These are phyloP conservation scores for Ericerus pela DNA, from an alignment of 1,140 invertebrate species.

Conservation along the genomic window DNA sequence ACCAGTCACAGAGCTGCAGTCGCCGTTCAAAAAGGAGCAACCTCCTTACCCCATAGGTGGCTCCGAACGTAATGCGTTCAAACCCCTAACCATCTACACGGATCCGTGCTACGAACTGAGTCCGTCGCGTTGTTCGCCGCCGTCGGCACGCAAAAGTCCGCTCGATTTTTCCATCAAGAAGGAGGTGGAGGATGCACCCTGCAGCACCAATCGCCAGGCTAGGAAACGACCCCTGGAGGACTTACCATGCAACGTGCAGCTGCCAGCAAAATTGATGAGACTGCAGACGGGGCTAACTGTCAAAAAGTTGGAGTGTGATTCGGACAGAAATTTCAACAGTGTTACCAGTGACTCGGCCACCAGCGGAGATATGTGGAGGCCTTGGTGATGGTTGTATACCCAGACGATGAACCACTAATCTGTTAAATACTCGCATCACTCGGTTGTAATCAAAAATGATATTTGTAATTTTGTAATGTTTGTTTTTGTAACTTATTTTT, in stretches of 20 bases:
- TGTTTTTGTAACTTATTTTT: too few relatives aligned
- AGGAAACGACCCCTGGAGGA: constrained; percentile 16
- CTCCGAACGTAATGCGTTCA: neutral
- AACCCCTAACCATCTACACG: constrained; percentile 16
- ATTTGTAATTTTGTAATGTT: too few relatives aligned
- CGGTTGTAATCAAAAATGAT: too few relatives aligned
- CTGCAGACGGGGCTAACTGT: neutral
- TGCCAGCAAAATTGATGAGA: neutral
- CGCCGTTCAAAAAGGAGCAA: neutral
- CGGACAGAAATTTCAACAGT: neutral
- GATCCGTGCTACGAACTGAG: constrained; percentile 12
- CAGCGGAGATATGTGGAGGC: constrained; percentile 18
- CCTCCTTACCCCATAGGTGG: neutral
- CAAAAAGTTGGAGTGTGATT: neutral
- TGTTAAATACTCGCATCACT: too few relatives aligned
- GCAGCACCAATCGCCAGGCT: neutral
- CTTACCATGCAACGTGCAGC: constrained; percentile 16
- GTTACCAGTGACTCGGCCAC: neutral
- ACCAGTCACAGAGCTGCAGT: neutral
- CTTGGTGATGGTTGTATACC: constrained; percentile 17
- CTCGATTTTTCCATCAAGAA: constrained; percentile 20
- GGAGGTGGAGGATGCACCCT: neutral
- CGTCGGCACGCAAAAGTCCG: constrained; percentile 7
- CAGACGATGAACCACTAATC: too few relatives aligned
- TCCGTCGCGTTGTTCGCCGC: neutral